Evolutionary conservation across 2,797 vertebrate species (phyloP).

Genomic region (Chaunax sp.): DNA sequence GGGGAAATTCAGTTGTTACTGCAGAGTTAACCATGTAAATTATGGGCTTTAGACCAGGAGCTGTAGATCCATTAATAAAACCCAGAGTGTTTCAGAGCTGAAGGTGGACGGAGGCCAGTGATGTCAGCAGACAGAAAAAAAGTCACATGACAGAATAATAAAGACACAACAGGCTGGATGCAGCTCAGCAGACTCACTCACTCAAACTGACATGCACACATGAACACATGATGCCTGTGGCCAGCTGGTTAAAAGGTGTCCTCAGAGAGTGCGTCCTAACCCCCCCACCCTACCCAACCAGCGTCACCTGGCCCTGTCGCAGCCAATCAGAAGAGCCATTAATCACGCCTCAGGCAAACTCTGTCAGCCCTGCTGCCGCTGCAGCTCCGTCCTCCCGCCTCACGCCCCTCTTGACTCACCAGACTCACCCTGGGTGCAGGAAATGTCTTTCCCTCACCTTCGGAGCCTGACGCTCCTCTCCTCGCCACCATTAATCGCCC

Average conservation of each 20-base stretch:
- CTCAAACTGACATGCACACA: slow-evolving; percentile 41
- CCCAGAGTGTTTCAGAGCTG: too few relatives aligned
- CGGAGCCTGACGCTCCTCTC: background rate
- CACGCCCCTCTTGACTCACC: background rate
- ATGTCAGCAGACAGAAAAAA: slow-evolving; percentile 21
- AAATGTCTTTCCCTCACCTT: slow-evolving; percentile 50
- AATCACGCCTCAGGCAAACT: slow-evolving; percentile 76
- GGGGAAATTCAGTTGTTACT: too few relatives aligned
- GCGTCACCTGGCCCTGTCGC: slow-evolving; percentile 80
- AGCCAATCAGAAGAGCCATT: slow-evolving; percentile 81
- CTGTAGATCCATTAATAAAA: too few relatives aligned
- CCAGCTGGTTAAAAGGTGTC: slow-evolving; percentile 72
- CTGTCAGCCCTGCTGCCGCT: slow-evolving; percentile 63
- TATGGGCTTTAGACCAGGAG: too few relatives aligned
- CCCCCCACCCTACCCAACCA: slow-evolving; percentile 37
- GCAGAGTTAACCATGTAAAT: too few relatives aligned
- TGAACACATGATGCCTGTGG: slow-evolving; percentile 8
- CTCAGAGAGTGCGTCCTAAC: slow-evolving; percentile 63
- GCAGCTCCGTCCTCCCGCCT: slow-evolving; percentile 43
- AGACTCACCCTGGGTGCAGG: slow-evolving; percentile 13
- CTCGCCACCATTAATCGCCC: too few relatives aligned
- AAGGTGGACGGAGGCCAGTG: too few relatives aligned
- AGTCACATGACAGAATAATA: slow-evolving; percentile 10
- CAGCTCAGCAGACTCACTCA: slow-evolving; percentile 47
- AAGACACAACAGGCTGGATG: too few relatives aligned